phyloP scores from a whole-genome alignment of 2,113 vertebrate species.

The Atractosteus spatula region DNA sequence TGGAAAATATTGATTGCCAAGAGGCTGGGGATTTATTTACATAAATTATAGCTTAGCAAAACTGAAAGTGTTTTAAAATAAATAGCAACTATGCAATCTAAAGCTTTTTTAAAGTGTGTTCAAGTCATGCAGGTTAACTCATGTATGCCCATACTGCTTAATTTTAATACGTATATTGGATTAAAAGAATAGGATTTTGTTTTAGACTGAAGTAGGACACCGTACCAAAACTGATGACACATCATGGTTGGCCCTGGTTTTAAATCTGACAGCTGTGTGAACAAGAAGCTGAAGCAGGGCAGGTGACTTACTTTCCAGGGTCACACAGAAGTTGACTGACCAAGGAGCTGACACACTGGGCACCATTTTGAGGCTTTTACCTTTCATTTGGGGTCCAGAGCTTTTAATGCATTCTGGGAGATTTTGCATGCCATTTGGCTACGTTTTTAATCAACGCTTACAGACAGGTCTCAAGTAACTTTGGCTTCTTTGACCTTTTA shows the following conservation, averaged over 20 bases:
- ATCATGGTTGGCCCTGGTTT: background rate
- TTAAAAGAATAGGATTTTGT: no score
- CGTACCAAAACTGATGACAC: background rate
- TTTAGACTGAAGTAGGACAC: background rate
- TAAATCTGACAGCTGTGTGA: conserved; percentile 7
- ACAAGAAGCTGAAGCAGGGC: background rate
- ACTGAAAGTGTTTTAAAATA: no score
- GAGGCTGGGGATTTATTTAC: conserved; percentile 11
- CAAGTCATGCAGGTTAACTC: no score
- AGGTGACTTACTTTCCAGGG: background rate
- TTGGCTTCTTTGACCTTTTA: no score
- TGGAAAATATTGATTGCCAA: conserved; percentile 4
- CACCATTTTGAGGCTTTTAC: background rate
- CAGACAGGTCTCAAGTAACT: no score
- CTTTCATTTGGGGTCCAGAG: background rate
- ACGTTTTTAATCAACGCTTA: background rate
- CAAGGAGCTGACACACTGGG: background rate
- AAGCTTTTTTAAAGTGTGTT: no score
- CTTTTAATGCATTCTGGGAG: background rate
- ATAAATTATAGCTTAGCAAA: no score
- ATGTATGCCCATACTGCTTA: no score
- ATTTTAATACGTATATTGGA: no score
- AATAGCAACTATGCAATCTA: no score
- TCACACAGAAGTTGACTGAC: background rate
- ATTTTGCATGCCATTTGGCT: background rate